Base-by-base conservation (phyloP, 2,888 invertebrate genomes). In the Oithona nana region DNA sequence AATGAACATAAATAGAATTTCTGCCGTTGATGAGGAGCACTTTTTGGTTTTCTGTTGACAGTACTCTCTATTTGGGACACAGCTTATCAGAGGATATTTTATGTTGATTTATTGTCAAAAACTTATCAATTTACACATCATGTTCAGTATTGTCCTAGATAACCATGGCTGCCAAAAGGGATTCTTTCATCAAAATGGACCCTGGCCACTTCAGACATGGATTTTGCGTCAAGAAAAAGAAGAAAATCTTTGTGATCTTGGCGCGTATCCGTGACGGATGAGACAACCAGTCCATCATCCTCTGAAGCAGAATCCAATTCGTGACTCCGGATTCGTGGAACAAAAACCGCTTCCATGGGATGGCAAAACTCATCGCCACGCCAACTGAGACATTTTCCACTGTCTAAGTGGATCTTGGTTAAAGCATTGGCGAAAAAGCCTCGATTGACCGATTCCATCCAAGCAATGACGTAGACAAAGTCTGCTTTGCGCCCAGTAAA, bases 131-230 rank as follows among this genome's bases (percentile, higher is more conserved):
- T n/a, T n/a, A n/a, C n/a, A n/a, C n/a, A n/a, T n/a, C n/a, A 39
- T 52, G 16, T 28, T 59, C 26, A 59, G 1, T 59, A 3, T 28
- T 59, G 54, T 22, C 63, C 1, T 49, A 63, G 64, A n/a, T 57
- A 61, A 1, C 58, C 62, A 60, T 66, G 66, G n/a, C 39, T 16
- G 11, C 51, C 61, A n/a, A 57, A 52, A 1, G 64, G 64, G 1
- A 66, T 57, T 1, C 48, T 13, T 20, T 59, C 55, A 13, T 61
- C 31, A 30, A 66, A 66, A 3, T 50, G 22, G 1, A 56, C 64
- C 13, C 59, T 48, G 3, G 59, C 59, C 28, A 59, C 48, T 49
- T 59, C 59, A 1, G n/a, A 16, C 59, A 59, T 59, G 59, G 20
- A 49, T 50, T 50, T 39, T 4, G 59, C 59, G 8, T 31, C 31